Conservation (phyloP, 2,888 invertebrate species). For the Spodoptera picta region DNA sequence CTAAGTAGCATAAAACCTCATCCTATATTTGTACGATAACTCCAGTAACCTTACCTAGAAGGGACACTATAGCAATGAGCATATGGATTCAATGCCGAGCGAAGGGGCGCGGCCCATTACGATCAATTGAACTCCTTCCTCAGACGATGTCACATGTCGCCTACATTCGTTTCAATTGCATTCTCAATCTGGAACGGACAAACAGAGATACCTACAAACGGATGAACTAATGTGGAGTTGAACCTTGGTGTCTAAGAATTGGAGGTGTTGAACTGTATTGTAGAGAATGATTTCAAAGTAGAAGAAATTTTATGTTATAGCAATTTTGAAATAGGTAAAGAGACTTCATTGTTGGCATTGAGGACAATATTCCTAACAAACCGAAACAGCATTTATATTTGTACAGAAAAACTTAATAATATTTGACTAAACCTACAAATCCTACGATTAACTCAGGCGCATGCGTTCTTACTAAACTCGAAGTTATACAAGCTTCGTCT, state of each 20-base stretch:
- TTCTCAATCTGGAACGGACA: constrained; percentile 41
- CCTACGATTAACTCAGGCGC: too few relatives aligned
- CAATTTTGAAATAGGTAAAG: too few relatives aligned
- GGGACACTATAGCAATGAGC: constrained; percentile 29
- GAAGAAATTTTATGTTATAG: too few relatives aligned
- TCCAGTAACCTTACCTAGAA: neutral
- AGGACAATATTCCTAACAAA: too few relatives aligned
- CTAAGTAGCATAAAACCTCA: too few relatives aligned
- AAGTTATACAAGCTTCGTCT: neutral
- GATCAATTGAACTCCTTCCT: constrained; percentile 54
- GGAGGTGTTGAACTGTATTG: too few relatives aligned
- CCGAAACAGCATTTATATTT: too few relatives aligned
- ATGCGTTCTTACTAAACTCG: neutral
- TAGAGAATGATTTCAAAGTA: too few relatives aligned
- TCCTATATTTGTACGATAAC: constrained; percentile 6
- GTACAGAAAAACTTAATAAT: too few relatives aligned
- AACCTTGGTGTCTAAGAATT: neutral
- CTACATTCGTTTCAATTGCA: constrained; percentile 52
- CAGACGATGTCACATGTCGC: constrained; percentile 44
- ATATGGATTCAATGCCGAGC: constrained; percentile 39
- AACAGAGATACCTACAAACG: neutral
- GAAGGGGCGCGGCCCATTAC: constrained; percentile 57
- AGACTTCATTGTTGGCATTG: too few relatives aligned
- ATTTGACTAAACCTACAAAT: too few relatives aligned
- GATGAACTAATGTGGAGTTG: neutral